Conservation (phyloP, 2,797 vertebrate genomes). For the Scarus forsteni region DNA sequence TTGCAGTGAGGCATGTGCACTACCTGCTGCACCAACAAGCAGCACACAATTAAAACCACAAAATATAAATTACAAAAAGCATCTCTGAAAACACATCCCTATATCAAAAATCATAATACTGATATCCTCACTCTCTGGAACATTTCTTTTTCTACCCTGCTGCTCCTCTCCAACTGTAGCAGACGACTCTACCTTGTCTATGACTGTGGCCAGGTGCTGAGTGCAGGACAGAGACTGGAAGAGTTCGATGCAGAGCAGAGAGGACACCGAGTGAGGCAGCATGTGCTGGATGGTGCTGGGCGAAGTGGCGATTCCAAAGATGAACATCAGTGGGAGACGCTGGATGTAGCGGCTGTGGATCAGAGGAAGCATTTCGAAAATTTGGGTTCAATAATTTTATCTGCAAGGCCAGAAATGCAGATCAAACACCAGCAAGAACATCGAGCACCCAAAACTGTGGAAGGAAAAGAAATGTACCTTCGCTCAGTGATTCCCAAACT, state of each 20-base stretch:
- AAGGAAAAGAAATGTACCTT: no score
- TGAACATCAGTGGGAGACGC: conserved; percentile 91
- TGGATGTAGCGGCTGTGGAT: conserved; percentile 88
- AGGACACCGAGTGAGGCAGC: conserved; percentile 95
- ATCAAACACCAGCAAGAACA: no score
- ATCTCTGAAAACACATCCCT: no score
- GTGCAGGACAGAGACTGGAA: conserved; percentile 96
- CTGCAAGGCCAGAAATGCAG: no score
- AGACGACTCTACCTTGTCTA: conserved; percentile 90
- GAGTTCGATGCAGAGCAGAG: conserved; percentile 94
- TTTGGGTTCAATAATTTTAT: neutral
- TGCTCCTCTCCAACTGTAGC: neutral
- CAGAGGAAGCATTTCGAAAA: neutral
- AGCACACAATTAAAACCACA: no score
- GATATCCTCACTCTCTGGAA: neutral
- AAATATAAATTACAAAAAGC: no score
- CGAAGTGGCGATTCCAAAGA: conserved; percentile 97
- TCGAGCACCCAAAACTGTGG: no score
- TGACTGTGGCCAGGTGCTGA: conserved; percentile 91
- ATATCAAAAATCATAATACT: no score
- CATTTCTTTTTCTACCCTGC: neutral
- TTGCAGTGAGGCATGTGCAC: no score
- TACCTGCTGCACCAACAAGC: no score
- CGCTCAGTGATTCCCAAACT: no score
- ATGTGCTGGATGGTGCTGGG: conserved; percentile 94